Evolutionary conservation across 2,113 vertebrate genomes (phyloP).

Genomic region (Climacteris rufus): DNA sequence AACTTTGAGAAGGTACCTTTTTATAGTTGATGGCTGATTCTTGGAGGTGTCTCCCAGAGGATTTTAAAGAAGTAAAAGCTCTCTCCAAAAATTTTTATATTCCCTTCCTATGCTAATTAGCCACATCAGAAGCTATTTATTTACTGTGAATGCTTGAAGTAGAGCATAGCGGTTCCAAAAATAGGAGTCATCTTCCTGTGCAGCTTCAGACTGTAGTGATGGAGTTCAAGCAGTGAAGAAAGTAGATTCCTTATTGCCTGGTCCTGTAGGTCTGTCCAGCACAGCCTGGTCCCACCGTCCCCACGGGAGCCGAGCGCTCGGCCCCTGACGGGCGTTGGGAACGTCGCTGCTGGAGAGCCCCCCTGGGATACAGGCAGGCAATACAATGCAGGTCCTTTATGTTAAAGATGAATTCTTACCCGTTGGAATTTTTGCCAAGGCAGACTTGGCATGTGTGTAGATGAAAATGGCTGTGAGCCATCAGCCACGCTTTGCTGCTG

Average conservation of each 20-base stretch:
- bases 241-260: constrained; percentile 42
- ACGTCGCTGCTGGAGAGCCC: not conserved
- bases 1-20: constrained; percentile 64
- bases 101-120: constrained; percentile 19
- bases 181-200: constrained; percentile 30
- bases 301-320: not conserved
- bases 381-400: constrained; percentile 60
- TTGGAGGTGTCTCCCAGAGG: not conserved
- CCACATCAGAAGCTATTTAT: constrained; percentile 61
- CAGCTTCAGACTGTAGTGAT: constrained; percentile 10
- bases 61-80: constrained; percentile 37
- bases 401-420: constrained; percentile 62
- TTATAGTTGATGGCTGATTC: constrained; percentile 16
- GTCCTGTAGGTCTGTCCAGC: constrained; percentile 53
- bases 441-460: constrained; percentile 53
- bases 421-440: constrained; percentile 63
- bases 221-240: constrained; percentile 45
- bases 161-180: constrained; percentile 39
- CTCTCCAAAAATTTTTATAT: not conserved
- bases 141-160: constrained; percentile 63
- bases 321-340: not conserved
- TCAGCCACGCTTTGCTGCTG: constrained; percentile 40
- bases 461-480: constrained; percentile 56
- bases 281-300: not conserved
- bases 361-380: constrained; percentile 31